Conservation (phyloP, 2,797 vertebrate genomes). For the Spheniscus humboldti region DNA sequence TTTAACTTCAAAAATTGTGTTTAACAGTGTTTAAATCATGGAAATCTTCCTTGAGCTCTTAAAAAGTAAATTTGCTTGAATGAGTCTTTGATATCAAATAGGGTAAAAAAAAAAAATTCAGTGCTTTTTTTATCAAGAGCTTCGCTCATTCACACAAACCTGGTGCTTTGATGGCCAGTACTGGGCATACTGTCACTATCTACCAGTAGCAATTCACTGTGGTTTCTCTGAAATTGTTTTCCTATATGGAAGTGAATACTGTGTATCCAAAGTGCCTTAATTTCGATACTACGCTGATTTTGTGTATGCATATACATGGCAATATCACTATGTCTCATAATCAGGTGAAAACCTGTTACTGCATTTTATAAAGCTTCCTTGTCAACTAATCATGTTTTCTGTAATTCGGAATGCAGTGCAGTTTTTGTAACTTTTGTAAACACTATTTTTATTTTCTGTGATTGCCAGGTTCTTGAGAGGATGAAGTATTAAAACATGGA, state of each 20-base stretch:
- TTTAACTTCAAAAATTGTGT: background rate
- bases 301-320: background rate
- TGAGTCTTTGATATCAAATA: background rate
- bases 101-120: background rate
- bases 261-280: slow-evolving; percentile 58
- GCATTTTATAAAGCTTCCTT: background rate
- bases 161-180: background rate
- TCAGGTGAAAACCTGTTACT: background rate
- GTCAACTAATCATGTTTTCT: background rate
- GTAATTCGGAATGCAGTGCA: background rate
- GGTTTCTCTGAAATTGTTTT: slow-evolving; percentile 9
- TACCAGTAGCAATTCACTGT: background rate
- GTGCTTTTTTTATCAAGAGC: background rate
- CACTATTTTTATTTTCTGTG: background rate
- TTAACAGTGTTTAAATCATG: background rate
- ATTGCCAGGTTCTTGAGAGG: background rate
- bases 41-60: background rate
- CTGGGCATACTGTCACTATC: background rate
- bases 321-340: background rate
- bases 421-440: slow-evolving; percentile 46
- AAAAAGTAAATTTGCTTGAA: background rate
- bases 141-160: background rate
- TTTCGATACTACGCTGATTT: background rate
- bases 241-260: background rate
- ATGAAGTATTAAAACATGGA: background rate